These are phyloP conservation scores for Allenopithecus nigroviridis DNA, from an alignment of 2,797 vertebrate genomes.

Conservation along the genomic window DNA sequence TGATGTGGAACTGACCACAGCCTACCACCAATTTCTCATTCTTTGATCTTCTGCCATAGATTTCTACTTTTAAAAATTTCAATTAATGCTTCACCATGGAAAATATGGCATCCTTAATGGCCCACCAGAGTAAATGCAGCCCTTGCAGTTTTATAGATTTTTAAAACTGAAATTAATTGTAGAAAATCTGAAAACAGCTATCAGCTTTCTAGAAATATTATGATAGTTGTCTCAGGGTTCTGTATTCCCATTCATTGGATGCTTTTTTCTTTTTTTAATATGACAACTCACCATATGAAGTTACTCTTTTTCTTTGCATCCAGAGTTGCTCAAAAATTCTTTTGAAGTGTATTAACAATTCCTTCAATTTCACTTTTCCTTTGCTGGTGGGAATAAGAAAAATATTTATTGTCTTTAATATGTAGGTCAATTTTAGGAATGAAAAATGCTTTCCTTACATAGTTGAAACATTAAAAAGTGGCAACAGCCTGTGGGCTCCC, in stretches of 20 bases:
- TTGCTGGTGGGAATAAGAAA: conserved; percentile 39
- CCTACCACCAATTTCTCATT: conserved; percentile 57
- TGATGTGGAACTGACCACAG: conserved; percentile 63
- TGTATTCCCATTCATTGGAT: neutral
- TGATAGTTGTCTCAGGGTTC: neutral
- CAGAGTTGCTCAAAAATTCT: conserved; percentile 35
- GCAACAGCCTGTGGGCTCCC: neutral
- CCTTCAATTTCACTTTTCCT: neutral
- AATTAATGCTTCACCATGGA: conserved; percentile 11
- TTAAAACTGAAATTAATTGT: conserved; percentile 26
- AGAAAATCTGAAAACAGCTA: conserved; percentile 36
- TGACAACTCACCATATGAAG: neutral
- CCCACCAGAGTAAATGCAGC: neutral
- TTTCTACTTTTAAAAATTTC: conserved; percentile 49
- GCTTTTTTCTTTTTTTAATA: neutral
- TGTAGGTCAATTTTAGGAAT: neutral
- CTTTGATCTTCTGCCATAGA: conserved; percentile 72
- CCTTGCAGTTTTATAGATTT: neutral
- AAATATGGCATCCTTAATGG: neutral
- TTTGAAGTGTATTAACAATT: conserved; percentile 25
- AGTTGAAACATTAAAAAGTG: neutral
- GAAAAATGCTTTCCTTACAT: neutral
- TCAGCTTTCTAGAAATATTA: conserved; percentile 25
- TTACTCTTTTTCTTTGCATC: neutral
- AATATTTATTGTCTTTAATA: neutral